These are phyloP conservation scores for Protobothrops mucrosquamatus DNA, from an alignment of 2,113 vertebrate species.

Conservation along the genomic window DNA sequence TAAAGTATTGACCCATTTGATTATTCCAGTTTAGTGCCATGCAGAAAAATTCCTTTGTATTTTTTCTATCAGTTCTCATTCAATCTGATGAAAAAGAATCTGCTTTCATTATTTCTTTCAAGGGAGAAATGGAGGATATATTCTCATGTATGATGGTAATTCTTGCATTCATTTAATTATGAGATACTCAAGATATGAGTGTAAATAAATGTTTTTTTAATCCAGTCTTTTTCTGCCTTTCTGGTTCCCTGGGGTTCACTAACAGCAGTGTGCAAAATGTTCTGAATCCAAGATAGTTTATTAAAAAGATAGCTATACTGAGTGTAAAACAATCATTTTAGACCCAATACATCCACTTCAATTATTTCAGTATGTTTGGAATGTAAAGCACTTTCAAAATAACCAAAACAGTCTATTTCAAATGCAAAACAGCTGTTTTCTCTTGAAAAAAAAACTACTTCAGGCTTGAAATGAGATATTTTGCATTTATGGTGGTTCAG, in stretches of 20 bases:
- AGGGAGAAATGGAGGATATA: not conserved
- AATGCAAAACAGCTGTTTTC: not conserved
- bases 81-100: not conserved
- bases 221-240: not conserved
- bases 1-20: not conserved
- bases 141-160: not conserved
- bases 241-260: not conserved
- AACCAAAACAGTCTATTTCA: not conserved
- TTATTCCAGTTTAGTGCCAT: not conserved
- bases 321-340: not conserved
- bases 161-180: not conserved
- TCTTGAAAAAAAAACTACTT: not conserved
- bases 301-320: not conserved
- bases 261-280: not conserved
- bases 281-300: not conserved
- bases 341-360: not conserved
- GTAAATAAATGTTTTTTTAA: not conserved
- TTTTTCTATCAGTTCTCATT: not conserved
- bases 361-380: not conserved
- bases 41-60: not conserved
- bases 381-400: not conserved
- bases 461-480: not conserved
- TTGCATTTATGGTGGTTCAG: not conserved
- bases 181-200: not conserved
- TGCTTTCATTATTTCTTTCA: not conserved